Base-by-base conservation (phyloP, 2,797 vertebrate genomes). In the Ispidina picta region DNA sequence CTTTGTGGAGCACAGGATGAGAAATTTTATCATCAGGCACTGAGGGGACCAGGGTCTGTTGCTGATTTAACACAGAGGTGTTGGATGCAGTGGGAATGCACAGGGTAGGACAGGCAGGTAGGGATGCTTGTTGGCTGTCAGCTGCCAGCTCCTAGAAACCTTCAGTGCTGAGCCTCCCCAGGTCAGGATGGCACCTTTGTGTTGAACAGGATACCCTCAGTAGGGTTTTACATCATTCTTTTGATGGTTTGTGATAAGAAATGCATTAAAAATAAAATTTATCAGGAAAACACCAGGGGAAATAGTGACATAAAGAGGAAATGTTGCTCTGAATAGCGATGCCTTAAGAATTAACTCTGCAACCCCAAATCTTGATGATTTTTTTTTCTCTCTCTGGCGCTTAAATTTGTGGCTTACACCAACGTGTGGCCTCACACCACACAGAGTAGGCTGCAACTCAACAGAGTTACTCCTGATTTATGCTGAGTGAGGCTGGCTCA, bases 391-490 rank as follows among this genome's bases (percentile, higher is more conserved):
- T 21, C 23, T 39, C 5, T 18, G 48, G 14, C 7, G 9, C 63
- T 39, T 22, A 12, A 37, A 35, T 10, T 48, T 3, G 3, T 15
- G 22, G 59, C 46, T 58, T 44, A 4, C 4, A 12, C 9, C 1
- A 2, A 5, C 0, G 12, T 11, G 49, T n/a, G 63, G 63, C 31
- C 15, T 58, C 21, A 6, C 1, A 0, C 8, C 20, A 11, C 2
- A 3, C 5, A 12, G 12, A 48, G 23, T 14, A 52, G 28, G 9
- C 44, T 73, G 19, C 16, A 43, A 72, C 3, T 35, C 31, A 13
- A 7, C 4, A 48, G 80, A 86, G 33, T 85, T 51, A 25, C 14
- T 70, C 39, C 63, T 75, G 66, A 75, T 86, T 81, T 81, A 56
- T 58, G 20, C 25, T 8, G 6, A 54, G 44, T 29, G 52, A 9